Evolutionary conservation across 2,113 vertebrate genomes (phyloP).

Genomic region (Cavia porcellus): DNA sequence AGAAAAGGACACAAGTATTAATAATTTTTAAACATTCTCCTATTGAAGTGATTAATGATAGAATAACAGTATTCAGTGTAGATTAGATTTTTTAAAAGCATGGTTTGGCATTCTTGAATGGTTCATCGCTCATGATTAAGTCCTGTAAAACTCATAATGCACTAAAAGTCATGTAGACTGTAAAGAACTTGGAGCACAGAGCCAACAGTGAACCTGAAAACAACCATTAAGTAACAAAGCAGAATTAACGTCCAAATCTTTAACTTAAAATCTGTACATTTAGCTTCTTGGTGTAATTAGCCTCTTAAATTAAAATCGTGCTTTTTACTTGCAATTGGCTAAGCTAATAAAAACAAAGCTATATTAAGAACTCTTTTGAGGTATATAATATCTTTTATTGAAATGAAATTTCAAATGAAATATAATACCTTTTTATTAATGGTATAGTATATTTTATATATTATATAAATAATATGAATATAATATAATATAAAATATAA

Average conservation of each 20-base stretch:
- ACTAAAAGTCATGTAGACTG: background rate
- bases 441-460: no score
- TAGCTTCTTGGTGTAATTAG: background rate
- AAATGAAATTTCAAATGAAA: no score
- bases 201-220: background rate
- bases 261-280: background rate
- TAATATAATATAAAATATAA: no score
- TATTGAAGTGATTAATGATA: background rate
- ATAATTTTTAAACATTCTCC: background rate
- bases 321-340: background rate
- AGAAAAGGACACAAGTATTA: accelerated
- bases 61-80: background rate
- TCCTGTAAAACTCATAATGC: background rate
- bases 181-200: background rate
- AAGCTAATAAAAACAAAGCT: background rate
- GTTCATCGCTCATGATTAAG: background rate
- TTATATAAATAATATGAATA: no score
- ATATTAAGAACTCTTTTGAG: background rate
- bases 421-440: no score
- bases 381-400: background rate
- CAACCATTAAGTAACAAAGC: background rate
- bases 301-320: background rate
- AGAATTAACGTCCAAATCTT: background rate
- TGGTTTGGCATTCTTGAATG: background rate
- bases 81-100: background rate